Percentiles rank a stretch among this genome's conserved stretches.
Evolutionary conservation across 2,113 vertebrate species (phyloP).

Genomic region (Entelurus aequoreus): DNA sequence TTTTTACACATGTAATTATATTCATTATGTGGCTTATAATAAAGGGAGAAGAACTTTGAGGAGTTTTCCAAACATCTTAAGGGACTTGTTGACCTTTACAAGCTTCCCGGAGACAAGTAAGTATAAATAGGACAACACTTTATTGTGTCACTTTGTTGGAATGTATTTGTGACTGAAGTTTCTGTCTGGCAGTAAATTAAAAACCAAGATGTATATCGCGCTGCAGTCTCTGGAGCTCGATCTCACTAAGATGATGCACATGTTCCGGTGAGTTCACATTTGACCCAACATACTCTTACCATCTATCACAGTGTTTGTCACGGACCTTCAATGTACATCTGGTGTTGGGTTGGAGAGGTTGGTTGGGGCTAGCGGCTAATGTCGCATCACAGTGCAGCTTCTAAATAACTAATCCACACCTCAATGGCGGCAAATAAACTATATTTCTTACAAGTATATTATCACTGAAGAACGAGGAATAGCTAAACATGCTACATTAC

Average conservation of each 20-base stretch:
- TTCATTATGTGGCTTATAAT: slow-evolving; percentile 16
- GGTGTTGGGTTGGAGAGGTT: too few relatives aligned
- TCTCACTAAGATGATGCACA: slow-evolving; percentile 96
- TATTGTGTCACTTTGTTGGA: neutral
- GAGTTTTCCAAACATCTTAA: slow-evolving; percentile 97
- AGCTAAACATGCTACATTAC: too few relatives aligned
- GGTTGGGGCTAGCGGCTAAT: too few relatives aligned
- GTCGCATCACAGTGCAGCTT: too few relatives aligned
- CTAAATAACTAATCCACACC: too few relatives aligned
- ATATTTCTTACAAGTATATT: too few relatives aligned
- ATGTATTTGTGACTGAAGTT: neutral
- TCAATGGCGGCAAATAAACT: too few relatives aligned
- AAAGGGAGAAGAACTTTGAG: slow-evolving; percentile 95
- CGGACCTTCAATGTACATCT: too few relatives aligned
- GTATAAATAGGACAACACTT: slow-evolving; percentile 29
- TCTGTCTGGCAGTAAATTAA: slow-evolving; percentile 81
- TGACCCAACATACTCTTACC: neutral
- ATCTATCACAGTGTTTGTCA: neutral
- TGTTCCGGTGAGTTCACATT: slow-evolving; percentile 82
- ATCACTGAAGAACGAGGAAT: too few relatives aligned
- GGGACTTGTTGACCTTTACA: slow-evolving; percentile 94
- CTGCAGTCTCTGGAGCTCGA: slow-evolving; percentile 95
- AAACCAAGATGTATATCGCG: slow-evolving; percentile 98
- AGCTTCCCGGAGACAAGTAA: slow-evolving; percentile 95
- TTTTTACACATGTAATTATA: neutral